Conservation (phyloP, 92 coral and sea anemone species). For the Palythoa heliodiscus region DNA sequence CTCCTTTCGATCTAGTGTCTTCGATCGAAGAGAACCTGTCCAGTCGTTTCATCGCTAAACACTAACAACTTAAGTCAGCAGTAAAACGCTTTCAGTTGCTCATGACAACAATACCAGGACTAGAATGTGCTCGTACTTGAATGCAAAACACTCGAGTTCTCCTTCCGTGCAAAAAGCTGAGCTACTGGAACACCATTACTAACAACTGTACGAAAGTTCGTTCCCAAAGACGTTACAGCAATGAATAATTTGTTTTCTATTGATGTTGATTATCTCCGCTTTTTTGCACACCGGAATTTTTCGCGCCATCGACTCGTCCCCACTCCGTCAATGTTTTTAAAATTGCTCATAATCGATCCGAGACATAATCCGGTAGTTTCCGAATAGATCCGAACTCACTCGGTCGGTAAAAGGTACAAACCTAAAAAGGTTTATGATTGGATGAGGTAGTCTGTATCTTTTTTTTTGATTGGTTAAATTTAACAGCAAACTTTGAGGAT, state of each 20-base stretch:
- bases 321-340: constrained; percentile 2
- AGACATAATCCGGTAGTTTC: constrained; percentile 4
- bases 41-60: not conserved
- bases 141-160: not conserved
- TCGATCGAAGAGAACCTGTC: not conserved
- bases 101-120: constrained; percentile 5
- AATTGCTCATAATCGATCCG: not conserved
- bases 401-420: not conserved
- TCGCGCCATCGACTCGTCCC: constrained; percentile 40
- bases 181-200: not conserved
- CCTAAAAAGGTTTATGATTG: not conserved
- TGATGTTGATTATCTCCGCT: not conserved
- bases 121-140: not conserved
- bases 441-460: not conserved
- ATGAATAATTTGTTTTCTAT: not conserved
- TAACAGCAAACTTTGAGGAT: not conserved
- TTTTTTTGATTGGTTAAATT: not conserved
- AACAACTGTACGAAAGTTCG: not conserved
- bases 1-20: no score
- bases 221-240: not conserved
- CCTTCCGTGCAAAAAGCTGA: not conserved
- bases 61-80: not conserved
- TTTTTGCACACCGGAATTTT: constrained; percentile 37
- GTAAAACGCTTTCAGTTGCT: not conserved
- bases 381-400: constrained; percentile 21